phyloP scores from a whole-genome alignment of 2,888 invertebrate species.

The Brenthis hecate region DNA sequence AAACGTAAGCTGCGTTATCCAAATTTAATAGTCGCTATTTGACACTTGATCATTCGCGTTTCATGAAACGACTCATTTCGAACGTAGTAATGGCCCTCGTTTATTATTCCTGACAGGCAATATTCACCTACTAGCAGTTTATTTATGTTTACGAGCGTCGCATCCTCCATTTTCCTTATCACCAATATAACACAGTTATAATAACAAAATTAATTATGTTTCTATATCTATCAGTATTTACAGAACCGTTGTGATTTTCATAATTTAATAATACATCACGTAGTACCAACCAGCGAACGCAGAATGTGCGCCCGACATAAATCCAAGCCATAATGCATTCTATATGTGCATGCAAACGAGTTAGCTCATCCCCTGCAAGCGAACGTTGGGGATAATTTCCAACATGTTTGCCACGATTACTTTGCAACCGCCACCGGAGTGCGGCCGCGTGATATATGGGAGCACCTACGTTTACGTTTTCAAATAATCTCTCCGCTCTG shows the following conservation, averaged over 20 bases:
- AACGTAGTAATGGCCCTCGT: slow-evolving; percentile 53
- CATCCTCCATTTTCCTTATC: slow-evolving; percentile 37
- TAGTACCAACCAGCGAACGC: slow-evolving; percentile 5
- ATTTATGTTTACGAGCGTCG: slow-evolving; percentile 45
- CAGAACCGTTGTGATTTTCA: background rate
- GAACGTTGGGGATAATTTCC: slow-evolving; percentile 62
- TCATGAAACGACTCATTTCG: slow-evolving; percentile 58
- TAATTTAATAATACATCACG: background rate
- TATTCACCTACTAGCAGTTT: slow-evolving; percentile 41
- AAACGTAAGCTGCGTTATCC: slow-evolving; percentile 53
- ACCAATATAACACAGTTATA: slow-evolving; percentile 16
- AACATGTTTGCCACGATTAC: slow-evolving; percentile 70
- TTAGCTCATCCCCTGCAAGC: slow-evolving; percentile 47
- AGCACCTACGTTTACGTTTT: slow-evolving; percentile 69
- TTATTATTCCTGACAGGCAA: slow-evolving; percentile 55
- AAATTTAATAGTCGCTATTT: slow-evolving; percentile 68
- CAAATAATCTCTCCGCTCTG: slow-evolving; percentile 66
- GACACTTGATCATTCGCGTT: slow-evolving; percentile 65
- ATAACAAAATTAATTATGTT: slow-evolving; percentile 8
- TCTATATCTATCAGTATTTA: background rate
- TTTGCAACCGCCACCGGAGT: slow-evolving; percentile 64
- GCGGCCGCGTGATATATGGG: slow-evolving; percentile 67
- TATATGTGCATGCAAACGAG: slow-evolving; percentile 68
- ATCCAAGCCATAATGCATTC: slow-evolving; percentile 61
- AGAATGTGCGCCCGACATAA: slow-evolving; percentile 44